A percentile compares a stretch with the other conserved stretches of the same genome.
Evolutionary conservation across 2,888 invertebrate genomes (phyloP).

Genomic region (Pycnomerus fuliginosus): DNA sequence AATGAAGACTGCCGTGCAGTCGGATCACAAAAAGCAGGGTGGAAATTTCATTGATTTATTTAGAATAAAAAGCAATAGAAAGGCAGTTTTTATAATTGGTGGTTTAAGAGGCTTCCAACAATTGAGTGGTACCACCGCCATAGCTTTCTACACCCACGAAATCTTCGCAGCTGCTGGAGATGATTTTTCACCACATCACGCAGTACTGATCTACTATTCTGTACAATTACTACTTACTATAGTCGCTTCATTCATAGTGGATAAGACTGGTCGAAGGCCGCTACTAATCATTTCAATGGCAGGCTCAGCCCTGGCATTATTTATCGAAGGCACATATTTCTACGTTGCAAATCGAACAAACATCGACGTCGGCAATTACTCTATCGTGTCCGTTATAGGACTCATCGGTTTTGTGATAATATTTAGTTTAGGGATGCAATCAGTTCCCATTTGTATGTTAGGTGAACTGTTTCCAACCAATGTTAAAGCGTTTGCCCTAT

Average conservation of each 20-base stretch:
- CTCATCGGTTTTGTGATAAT: conserved; percentile 54
- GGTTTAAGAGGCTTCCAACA: conserved; percentile 46
- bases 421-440: conserved; percentile 55
- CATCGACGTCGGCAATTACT: conserved; percentile 44
- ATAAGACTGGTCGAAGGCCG: conserved; percentile 57
- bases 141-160: conserved; percentile 62
- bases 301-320: conserved; percentile 50
- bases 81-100: conserved; percentile 34
- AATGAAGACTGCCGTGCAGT: conserved; percentile 29
- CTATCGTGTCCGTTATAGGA: conserved; percentile 53
- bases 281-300: conserved; percentile 57
- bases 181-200: conserved; percentile 49
- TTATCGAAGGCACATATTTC: conserved; percentile 53
- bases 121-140: conserved; percentile 63
- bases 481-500: conserved; percentile 58
- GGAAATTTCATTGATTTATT: conserved; percentile 36
- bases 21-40: conserved; percentile 20
- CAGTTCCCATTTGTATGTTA: conserved; percentile 54
- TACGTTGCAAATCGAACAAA: conserved; percentile 47
- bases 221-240: conserved; percentile 60
- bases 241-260: conserved; percentile 60
- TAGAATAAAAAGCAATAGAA: conserved; percentile 32
- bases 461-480: conserved; percentile 58
- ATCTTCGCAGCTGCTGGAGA: conserved; percentile 51
- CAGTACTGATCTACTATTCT: conserved; percentile 47